Percentiles rank a stretch among this genome's conserved stretches.
These are phyloP conservation scores for Tetranychus cinnabarinus DNA, from an alignment of 1,140 invertebrate species.

Conservation along the genomic window DNA sequence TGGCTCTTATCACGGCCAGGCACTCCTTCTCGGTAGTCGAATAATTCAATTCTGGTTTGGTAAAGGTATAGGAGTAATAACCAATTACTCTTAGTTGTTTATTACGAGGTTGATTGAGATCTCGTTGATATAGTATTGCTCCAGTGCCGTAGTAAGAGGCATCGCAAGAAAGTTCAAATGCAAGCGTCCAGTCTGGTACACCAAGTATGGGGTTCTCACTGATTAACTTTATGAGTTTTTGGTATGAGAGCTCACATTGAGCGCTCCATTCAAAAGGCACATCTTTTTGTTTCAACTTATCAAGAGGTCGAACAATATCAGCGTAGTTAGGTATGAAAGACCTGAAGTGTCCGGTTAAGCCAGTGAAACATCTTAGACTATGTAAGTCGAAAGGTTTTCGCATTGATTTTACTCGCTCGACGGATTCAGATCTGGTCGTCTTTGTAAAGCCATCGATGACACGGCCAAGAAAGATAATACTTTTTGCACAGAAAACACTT, in stretches of 20 bases:
- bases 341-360: neutral
- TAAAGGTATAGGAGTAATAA: neutral
- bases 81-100: neutral
- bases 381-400: neutral
- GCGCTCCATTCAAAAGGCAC: neutral
- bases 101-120: neutral
- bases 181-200: neutral
- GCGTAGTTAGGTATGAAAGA: neutral
- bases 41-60: neutral
- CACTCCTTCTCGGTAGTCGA: too few species aligned
- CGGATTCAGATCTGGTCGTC: neutral
- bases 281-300: neutral
- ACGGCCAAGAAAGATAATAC: neutral
- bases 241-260: neutral
- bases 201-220: neutral
- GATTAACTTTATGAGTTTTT: neutral
- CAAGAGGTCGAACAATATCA: neutral
- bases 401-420: neutral
- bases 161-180: neutral
- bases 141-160: neutral
- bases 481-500: neutral
- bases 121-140: neutral
- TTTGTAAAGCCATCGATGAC: neutral
- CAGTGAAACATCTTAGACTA: neutral
- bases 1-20: too few species aligned